Evolutionary conservation across 1,140 invertebrate species (phyloP).

Genomic region (Hylaeus volcanicus): DNA sequence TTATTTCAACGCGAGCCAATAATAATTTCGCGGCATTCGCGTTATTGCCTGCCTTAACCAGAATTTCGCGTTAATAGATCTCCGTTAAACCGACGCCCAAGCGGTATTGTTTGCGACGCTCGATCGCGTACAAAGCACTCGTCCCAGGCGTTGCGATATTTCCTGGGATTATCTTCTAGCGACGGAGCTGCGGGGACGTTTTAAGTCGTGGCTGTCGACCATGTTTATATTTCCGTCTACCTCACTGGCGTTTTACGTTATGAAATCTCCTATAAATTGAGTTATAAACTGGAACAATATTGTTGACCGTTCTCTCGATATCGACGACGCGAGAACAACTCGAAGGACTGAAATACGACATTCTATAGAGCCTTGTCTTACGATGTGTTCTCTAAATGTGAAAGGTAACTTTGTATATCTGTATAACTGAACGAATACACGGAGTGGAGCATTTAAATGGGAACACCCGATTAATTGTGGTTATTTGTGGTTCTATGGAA

Average conservation of each 20-base stretch:
- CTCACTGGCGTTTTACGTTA: background rate
- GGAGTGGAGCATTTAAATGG: too few species aligned
- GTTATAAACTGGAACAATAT: background rate
- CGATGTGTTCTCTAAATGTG: too few species aligned
- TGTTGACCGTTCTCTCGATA: background rate
- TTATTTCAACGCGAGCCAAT: slow-evolving; percentile 11
- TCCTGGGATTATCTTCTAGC: slow-evolving; percentile 11
- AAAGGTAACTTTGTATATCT: too few species aligned
- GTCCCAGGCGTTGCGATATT: slow-evolving; percentile 6
- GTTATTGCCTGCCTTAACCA: slow-evolving; percentile 13
- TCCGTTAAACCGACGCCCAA: slow-evolving; percentile 21
- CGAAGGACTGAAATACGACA: too few species aligned
- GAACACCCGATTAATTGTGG: too few species aligned
- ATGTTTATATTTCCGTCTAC: background rate
- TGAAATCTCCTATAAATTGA: background rate
- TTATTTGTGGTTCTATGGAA: too few species aligned
- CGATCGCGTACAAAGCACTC: slow-evolving; percentile 10
- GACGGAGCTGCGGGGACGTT: background rate
- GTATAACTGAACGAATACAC: too few species aligned
- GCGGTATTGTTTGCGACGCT: slow-evolving; percentile 23
- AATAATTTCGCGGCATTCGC: slow-evolving; percentile 13
- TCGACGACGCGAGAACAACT: background rate
- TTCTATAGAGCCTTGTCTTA: too few species aligned
- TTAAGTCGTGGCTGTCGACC: background rate
- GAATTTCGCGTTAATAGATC: slow-evolving; percentile 25